These are phyloP conservation scores for Drosophila vallismaia DNA, from an alignment of 2,888 invertebrate species.

Conservation along the genomic window DNA sequence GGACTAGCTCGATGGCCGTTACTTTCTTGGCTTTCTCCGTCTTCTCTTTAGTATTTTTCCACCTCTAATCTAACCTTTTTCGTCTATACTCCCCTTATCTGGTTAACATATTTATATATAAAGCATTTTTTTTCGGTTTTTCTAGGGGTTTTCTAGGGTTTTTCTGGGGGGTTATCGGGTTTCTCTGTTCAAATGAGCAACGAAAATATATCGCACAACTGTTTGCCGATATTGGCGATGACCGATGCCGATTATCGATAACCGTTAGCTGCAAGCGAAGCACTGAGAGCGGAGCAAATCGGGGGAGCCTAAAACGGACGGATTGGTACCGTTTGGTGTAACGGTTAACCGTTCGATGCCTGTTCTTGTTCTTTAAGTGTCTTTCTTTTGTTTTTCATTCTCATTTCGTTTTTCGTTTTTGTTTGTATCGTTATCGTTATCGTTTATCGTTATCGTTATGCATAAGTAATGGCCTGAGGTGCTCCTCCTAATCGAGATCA, in stretches of 20 bases:
- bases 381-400: constrained; percentile 4
- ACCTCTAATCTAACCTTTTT: constrained; percentile 6
- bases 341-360: constrained; percentile 46
- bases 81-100: constrained; percentile 18
- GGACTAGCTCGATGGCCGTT: constrained; percentile 50
- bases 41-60: constrained; percentile 17
- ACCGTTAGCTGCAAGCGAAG: constrained; percentile 22
- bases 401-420: constrained; percentile 8
- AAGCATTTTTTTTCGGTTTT: constrained; percentile 56
- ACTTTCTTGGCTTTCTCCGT: constrained; percentile 22
- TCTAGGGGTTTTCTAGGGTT: constrained; percentile 6
- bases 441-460: constrained; percentile 12
- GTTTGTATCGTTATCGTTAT: constrained; percentile 8
- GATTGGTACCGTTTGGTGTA: constrained; percentile 36
- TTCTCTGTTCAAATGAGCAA: constrained; percentile 16
- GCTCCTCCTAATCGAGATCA: constrained; percentile 44
- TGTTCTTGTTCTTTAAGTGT: constrained; percentile 26
- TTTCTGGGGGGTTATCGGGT: constrained; percentile 4
- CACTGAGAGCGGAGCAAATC: constrained; percentile 26
- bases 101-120: constrained; percentile 46
- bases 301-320: constrained; percentile 46
- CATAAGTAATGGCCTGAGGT: constrained; percentile 44
- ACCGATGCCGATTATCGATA: constrained; percentile 12
- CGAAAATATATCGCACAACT: constrained; percentile 22
- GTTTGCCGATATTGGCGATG: constrained; percentile 13